These are phyloP conservation scores for Apis mellifera DNA, from an alignment of 1,140 invertebrate genomes.

Conservation along the genomic window Amel_HAv3.1 CM009935.2:8085001-8085500, in stretches of 20 bases:
- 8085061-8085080: constrained; percentile 82
- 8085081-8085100: constrained; percentile 82
- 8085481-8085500: no score
- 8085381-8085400: neutral
- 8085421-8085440: no score
- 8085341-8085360: constrained; percentile 28
- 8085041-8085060: constrained; percentile 80
- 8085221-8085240: constrained; percentile 21
- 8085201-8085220: neutral
- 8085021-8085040: constrained; percentile 81
- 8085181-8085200: constrained; percentile 44
- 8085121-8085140: constrained; percentile 61
- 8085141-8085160: constrained; percentile 47
- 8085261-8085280: constrained; percentile 30
- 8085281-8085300: constrained; percentile 25
- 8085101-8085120: constrained; percentile 81
- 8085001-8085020: constrained; percentile 74
- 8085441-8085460: no score
- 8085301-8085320: constrained; percentile 30
- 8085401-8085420: no score
- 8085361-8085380: neutral
- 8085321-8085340: constrained; percentile 39
- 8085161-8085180: constrained; percentile 32
- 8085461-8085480: no score
- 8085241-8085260: constrained; percentile 35